These are phyloP conservation scores for Phalacrocorax brasilianus DNA, from an alignment of 2,113 vertebrate genomes.

Conservation along the genomic window DNA sequence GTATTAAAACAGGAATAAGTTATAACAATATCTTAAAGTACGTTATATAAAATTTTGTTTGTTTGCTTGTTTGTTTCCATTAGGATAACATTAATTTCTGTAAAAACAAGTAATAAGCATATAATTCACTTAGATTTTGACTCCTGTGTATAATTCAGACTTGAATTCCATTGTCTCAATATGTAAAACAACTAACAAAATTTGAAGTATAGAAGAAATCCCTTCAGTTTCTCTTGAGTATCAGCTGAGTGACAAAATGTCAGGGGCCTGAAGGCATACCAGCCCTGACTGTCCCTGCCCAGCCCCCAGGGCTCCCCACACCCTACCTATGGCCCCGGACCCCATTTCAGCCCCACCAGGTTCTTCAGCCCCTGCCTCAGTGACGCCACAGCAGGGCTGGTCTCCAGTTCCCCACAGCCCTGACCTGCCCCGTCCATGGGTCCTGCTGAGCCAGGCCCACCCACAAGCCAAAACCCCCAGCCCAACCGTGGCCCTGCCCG, in stretches of 20 bases:
- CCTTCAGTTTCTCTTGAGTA: not conserved
- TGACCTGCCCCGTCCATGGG: not conserved
- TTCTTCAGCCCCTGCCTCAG: not conserved
- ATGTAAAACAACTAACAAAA: not conserved
- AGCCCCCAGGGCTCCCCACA: not conserved
- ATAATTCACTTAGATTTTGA: not conserved
- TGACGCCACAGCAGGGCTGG: not conserved
- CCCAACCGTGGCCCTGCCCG: not conserved
- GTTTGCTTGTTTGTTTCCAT: not conserved
- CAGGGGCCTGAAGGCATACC: not conserved
- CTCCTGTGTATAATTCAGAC: not conserved
- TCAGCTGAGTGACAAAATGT: not conserved
- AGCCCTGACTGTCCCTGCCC: not conserved
- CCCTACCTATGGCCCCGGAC: not conserved
- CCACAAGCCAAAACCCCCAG: rapidly evolving
- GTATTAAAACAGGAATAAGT: not conserved
- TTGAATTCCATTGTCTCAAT: not conserved
- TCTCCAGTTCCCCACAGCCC: not conserved
- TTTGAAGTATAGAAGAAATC: not conserved
- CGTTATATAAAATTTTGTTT: not conserved
- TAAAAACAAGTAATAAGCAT: not conserved
- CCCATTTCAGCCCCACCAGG: not conserved
- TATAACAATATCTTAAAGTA: not conserved
- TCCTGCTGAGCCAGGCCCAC: rapidly evolving
- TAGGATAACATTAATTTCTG: not conserved